Conservation (phyloP, 1,140 invertebrate species). For the Megalopta genalis region DNA sequence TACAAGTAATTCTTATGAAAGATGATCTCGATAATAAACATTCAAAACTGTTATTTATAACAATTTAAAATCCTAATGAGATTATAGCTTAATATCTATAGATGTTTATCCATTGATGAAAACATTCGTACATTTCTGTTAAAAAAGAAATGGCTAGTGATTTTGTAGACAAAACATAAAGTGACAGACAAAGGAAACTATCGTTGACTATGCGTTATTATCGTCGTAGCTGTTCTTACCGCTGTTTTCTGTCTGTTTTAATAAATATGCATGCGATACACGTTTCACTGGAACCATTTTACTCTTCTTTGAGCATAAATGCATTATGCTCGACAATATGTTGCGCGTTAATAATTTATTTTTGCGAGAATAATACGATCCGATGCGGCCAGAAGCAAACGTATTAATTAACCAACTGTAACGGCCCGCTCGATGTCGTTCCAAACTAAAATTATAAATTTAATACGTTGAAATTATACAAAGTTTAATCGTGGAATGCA, state of each 20-base stretch:
- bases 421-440: conserved; percentile 21
- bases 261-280: not conserved
- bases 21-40: too few species aligned
- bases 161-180: too few species aligned
- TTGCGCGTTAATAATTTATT: conserved; percentile 44
- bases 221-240: not conserved
- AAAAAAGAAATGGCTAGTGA: too few species aligned
- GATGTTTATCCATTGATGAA: too few species aligned
- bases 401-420: conserved; percentile 49
- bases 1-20: too few species aligned
- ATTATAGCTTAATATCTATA: too few species aligned
- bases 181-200: too few species aligned
- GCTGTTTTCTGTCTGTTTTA: not conserved
- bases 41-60: too few species aligned
- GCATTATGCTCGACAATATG: conserved; percentile 32
- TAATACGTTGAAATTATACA: not conserved
- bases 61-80: too few species aligned
- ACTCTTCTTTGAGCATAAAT: conserved; percentile 25
- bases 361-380: conserved; percentile 44
- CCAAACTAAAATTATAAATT: conserved; percentile 47
- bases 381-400: conserved; percentile 14
- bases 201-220: too few species aligned
- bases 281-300: conserved; percentile 2
- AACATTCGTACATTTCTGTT: too few species aligned
- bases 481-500: conserved; percentile 1